A percentile compares a stretch with the other conserved stretches of the same genome.
These are phyloP conservation scores for Spheniscus humboldti DNA, from an alignment of 2,797 vertebrate genomes.

Conservation along the genomic window DNA sequence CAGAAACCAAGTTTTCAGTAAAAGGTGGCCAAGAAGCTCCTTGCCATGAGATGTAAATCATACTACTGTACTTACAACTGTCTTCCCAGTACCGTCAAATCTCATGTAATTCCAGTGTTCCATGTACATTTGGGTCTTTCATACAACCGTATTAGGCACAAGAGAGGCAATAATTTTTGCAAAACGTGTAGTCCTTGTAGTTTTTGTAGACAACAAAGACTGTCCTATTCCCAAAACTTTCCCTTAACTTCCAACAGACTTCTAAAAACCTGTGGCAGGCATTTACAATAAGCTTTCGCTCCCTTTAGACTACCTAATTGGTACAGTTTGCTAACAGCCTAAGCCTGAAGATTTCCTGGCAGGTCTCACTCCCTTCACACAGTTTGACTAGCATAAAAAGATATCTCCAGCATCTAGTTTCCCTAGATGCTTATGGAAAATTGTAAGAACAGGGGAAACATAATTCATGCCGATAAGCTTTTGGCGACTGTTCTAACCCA, in stretches of 20 bases:
- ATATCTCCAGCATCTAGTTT: background rate
- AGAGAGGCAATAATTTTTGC: background rate
- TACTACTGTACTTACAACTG: background rate
- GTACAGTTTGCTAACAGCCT: background rate
- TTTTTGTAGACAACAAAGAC: background rate
- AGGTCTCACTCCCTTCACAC: background rate
- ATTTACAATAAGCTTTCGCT: background rate
- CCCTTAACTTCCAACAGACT: background rate
- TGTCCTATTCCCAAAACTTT: background rate
- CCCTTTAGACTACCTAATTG: background rate
- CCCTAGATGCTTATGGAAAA: background rate
- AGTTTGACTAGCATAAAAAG: background rate
- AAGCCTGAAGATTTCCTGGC: background rate
- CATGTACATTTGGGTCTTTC: background rate
- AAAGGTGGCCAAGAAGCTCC: background rate
- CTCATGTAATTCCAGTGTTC: background rate
- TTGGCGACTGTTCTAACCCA: background rate
- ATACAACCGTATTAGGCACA: background rate
- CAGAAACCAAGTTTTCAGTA: background rate
- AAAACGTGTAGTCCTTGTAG: background rate
- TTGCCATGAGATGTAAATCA: background rate
- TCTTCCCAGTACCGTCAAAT: background rate
- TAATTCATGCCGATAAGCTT: background rate
- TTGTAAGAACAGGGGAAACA: background rate
- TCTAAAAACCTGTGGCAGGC: background rate